Evolutionary conservation across 2,113 vertebrate species (phyloP).

Genomic region (Labeo rohita): DNA sequence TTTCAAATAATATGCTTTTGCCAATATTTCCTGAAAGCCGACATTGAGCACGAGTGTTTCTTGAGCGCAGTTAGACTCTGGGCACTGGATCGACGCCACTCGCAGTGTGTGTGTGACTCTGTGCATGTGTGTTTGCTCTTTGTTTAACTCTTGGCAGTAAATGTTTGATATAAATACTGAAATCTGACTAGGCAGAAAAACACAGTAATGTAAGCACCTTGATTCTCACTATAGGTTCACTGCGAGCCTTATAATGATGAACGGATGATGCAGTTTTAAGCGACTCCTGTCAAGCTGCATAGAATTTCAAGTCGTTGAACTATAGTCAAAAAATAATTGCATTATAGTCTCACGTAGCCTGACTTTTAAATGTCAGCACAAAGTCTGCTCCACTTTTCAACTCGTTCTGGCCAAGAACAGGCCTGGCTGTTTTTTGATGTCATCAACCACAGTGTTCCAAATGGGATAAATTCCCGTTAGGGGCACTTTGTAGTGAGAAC

Average conservation of each 20-base stretch:
- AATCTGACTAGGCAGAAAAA: slow-evolving; percentile 57
- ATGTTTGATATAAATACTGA: slow-evolving; percentile 66
- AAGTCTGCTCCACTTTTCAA: neutral
- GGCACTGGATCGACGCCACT: slow-evolving; percentile 51
- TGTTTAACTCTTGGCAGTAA: slow-evolving; percentile 59
- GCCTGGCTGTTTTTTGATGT: neutral
- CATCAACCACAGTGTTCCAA: too few species aligned
- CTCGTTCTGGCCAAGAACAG: neutral
- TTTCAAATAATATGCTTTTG: slow-evolving; percentile 74
- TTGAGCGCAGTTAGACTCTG: slow-evolving; percentile 59
- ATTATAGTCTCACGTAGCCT: neutral
- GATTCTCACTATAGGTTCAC: slow-evolving; percentile 20
- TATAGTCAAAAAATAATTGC: neutral
- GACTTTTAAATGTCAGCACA: neutral
- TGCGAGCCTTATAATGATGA: slow-evolving; percentile 11
- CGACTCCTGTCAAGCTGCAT: neutral
- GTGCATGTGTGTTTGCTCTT: slow-evolving; percentile 41
- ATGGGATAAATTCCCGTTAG: neutral
- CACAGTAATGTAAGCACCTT: slow-evolving; percentile 63
- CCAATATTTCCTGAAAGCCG: slow-evolving; percentile 79
- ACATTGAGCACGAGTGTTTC: slow-evolving; percentile 72
- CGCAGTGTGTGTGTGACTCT: slow-evolving; percentile 45
- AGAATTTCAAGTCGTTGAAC: neutral
- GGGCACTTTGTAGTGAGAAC: neutral
- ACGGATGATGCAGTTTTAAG: neutral